phyloP scores from a whole-genome alignment of 2,888 invertebrate genomes.

The Zootermopsis nevadensis region DNA sequence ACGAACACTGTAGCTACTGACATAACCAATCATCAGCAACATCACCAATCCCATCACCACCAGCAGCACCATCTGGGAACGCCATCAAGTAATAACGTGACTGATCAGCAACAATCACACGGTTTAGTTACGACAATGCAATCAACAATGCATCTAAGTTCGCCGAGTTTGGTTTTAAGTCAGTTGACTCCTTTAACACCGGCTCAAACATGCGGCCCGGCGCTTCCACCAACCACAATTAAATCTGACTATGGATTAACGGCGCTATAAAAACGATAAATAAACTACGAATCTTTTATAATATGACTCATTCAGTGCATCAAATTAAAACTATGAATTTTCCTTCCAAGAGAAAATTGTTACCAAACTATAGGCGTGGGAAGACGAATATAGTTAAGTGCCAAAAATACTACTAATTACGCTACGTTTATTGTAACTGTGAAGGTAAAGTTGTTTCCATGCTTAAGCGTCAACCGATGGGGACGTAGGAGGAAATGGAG shows the following conservation, averaged over 20 bases:
- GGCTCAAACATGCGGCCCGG: slow-evolving; percentile 59
- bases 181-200: slow-evolving; percentile 69
- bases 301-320: neutral
- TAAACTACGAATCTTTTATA: neutral
- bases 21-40: slow-evolving; percentile 32
- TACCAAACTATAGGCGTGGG: neutral
- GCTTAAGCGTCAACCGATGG: too few species aligned
- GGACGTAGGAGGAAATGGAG: too few species aligned
- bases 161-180: slow-evolving; percentile 59
- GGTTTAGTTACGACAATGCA: slow-evolving; percentile 20
- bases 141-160: slow-evolving; percentile 27
- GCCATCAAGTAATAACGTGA: slow-evolving; percentile 62
- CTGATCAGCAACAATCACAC: neutral
- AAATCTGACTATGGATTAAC: slow-evolving; percentile 92
- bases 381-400: neutral
- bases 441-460: too few species aligned
- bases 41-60: slow-evolving; percentile 28
- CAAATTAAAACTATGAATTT: neutral
- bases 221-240: slow-evolving; percentile 70
- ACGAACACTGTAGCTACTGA: slow-evolving; percentile 21
- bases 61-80: slow-evolving; percentile 35
- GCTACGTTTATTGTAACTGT: too few species aligned
- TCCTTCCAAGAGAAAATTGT: neutral
- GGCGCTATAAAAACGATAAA: slow-evolving; percentile 46
- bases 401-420: neutral